Evolutionary conservation across 2,888 invertebrate genomes (phyloP), one percentile per base, ranked within the genome.

Genomic region (Falcaria lacertinaria): DNA sequence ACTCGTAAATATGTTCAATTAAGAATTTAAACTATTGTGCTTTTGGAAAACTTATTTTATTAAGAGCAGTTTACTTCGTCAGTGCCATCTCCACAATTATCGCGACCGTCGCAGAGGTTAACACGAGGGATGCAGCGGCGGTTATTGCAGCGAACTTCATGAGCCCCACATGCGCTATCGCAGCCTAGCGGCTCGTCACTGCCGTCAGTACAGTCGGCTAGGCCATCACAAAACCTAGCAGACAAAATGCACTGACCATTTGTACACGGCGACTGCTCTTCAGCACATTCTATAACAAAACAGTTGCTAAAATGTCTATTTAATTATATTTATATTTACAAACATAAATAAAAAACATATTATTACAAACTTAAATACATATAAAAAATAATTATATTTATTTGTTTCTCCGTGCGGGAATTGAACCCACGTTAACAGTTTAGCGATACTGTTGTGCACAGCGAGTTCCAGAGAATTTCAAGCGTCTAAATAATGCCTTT

Each of bases 171-270:
- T 15, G 83, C 91, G 68, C 83, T 74, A 49, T 80, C 80, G 53
- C 90, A 89, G 17, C 89, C 89, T 15, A 63, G 73, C 0, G 94
- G 94, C 73, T 95, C 95, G 64, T 95, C 95, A 33, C 93, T 93
- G 43, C 89, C 85, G 56, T 95, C 94, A 0, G 64, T 68, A 63
- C 95, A 95, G 69, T 95, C 93, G 1, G 87, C 76, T 40, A 90
- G 78, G 0, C 94, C 93, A 62, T 95, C 94, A 71, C 95, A 95
- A 76, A 94, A 94, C 43, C 91, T 85, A 36, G 90, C 85, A 45
- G 90, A 89, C 15, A 83, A 65, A 54, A 94, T 92, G 76, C 94
- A 95, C 49, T 87, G 82, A 13, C 93, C 93, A 64, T 92, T 91
- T 36, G 89, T 90, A 71, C 94, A 94, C 0, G 89, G 86, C 47